Conservation (phyloP, 1,140 invertebrate genomes). For the Drosophila auraria region DNA sequence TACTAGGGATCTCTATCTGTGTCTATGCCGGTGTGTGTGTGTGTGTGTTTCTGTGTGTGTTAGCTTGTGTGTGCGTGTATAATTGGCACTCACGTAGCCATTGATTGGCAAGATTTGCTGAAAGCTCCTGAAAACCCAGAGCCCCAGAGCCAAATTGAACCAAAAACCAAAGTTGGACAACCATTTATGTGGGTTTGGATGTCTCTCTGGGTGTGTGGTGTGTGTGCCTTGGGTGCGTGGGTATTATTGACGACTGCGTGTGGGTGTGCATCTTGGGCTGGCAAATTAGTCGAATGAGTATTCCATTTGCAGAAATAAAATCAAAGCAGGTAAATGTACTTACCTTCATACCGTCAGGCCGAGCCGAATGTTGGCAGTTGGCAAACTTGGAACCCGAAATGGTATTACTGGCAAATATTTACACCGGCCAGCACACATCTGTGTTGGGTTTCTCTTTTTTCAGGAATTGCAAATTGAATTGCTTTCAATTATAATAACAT, state of each 20-base stretch:
- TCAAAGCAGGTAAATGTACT: conserved; percentile 10
- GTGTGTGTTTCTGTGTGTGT: conserved; percentile 5
- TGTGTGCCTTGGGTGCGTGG: neutral
- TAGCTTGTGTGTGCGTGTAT: conserved; percentile 30
- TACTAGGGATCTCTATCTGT: conserved; percentile 3
- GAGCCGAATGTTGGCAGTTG: conserved; percentile 13
- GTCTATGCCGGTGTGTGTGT: neutral
- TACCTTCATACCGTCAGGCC: conserved; percentile 13
- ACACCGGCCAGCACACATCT: neutral
- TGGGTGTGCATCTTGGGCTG: conserved; percentile 29
- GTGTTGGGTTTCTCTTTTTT: neutral
- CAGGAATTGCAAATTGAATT: conserved; percentile 3
- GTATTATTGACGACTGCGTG: conserved; percentile 3
- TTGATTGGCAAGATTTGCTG: conserved; percentile 72
- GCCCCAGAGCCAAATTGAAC: conserved; percentile 54
- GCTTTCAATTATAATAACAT: conserved; percentile 3
- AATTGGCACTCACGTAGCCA: conserved; percentile 71
- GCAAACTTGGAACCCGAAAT: conserved; percentile 8
- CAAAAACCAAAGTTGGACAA: conserved; percentile 59
- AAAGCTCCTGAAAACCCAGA: conserved; percentile 49
- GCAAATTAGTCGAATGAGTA: conserved; percentile 48
- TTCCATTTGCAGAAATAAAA: conserved; percentile 34
- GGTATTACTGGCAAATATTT: conserved; percentile 15
- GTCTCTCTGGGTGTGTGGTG: neutral
- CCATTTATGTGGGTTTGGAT: conserved; percentile 34